Conservation (phyloP, 2,113 vertebrate genomes). For the Boulengeromyrus knoepffleri region DNA sequence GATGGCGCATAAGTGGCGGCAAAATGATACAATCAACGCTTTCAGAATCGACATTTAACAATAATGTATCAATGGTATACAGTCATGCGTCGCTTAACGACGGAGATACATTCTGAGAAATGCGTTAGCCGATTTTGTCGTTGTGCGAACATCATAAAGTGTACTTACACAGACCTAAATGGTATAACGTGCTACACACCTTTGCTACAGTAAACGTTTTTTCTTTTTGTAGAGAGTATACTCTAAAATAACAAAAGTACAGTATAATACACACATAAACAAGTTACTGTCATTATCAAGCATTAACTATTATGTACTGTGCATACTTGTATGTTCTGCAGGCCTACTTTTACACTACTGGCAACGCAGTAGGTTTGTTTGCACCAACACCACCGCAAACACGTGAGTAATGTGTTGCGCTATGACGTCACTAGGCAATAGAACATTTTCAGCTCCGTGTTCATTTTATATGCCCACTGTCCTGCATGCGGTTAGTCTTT, state of each 20-base stretch:
- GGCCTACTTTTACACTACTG: not conserved
- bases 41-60: not conserved
- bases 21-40: not conserved
- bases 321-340: not conserved
- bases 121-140: not conserved
- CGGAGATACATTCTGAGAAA: not conserved
- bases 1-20: not conserved
- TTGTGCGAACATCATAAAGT: not conserved
- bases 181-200: not conserved
- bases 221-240: not conserved
- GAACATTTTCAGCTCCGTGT: not conserved
- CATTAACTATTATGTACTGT: not conserved
- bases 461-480: not conserved
- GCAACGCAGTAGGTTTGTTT: not conserved
- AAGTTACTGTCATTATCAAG: not conserved
- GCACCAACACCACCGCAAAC: not conserved
- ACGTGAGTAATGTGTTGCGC: not conserved
- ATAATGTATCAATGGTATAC: not conserved
- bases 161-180: not conserved
- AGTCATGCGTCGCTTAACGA: not conserved
- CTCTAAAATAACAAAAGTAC: not conserved
- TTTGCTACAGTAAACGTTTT: not conserved
- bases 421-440: not conserved
- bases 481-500: not conserved
- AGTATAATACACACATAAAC: not conserved